A percentile compares a stretch with the other conserved stretches of the same genome.
Conservation (phyloP, 1,140 invertebrate species). For the Anastrepha ludens region DNA sequence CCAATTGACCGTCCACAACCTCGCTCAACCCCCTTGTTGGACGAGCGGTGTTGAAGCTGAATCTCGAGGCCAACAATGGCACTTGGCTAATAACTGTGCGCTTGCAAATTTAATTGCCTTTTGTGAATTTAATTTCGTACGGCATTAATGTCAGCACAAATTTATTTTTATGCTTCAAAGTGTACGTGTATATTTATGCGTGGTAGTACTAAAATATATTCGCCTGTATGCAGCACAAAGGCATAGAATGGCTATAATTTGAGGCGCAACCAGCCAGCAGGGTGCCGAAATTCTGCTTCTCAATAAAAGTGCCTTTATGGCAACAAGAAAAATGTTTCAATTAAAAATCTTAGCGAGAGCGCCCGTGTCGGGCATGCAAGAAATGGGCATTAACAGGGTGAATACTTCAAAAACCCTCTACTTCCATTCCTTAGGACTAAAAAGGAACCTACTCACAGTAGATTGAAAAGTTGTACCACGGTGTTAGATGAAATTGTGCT, state of each 20-base stretch:
- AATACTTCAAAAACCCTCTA: too few species aligned
- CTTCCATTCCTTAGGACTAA: too few species aligned
- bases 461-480: too few species aligned
- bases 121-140: conserved; percentile 25
- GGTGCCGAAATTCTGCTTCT: too few species aligned
- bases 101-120: conserved; percentile 43
- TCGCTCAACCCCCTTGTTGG: background rate
- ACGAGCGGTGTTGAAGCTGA: background rate
- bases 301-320: too few species aligned
- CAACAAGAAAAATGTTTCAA: too few species aligned
- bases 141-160: conserved; percentile 36
- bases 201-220: background rate
- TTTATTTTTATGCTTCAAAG: background rate
- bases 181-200: background rate
- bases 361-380: too few species aligned
- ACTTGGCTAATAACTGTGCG: conserved; percentile 44
- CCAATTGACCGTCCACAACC: background rate
- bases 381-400: too few species aligned
- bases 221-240: background rate
- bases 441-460: too few species aligned
- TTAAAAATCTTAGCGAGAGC: too few species aligned
- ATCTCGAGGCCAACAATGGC: conserved; percentile 30
- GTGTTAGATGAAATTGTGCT: too few species aligned
- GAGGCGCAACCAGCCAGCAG: too few species aligned
- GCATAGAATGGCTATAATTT: background rate